Base-by-base conservation (phyloP, 2,797 vertebrate species). In the Sebastes reedi region DNA sequence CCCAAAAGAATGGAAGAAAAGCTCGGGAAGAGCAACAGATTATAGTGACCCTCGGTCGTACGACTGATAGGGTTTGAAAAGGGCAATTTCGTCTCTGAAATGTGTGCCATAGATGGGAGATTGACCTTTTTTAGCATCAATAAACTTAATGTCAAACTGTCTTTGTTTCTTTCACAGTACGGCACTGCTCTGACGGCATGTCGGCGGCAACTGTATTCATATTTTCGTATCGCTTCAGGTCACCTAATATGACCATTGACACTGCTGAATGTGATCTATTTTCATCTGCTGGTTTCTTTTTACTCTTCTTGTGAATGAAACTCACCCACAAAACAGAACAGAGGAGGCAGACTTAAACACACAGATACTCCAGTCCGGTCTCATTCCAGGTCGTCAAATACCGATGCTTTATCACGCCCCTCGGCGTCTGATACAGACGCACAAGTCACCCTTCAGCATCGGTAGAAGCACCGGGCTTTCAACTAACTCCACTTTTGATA, bases 341-440 rank as follows among this genome's bases (percentile, higher is more conserved):
- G 39, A 42, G 2, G 14, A 42, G 39, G 39, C 39, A 42, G 39
- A 42, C 36, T 14, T 5, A 39, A 39, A 39, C 5, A 39, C 39
- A 16, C 39, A 42, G 39, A 42, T 42, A 42, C 13, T 42, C 39
- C 39, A 16, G 14, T 16, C 39, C 14, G 6, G 34, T 42, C 39
- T 42, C 39, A 42, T 16, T 42, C 13, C 39, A 42, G 39, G 39
- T 42, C 39, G 14, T 42, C 39, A 42, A 16, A 42, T 42, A 42
- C 39, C 14, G 3, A 16, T 16, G 39, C 39, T 16, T 42, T 16
- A 42, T 42, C 39, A 42, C 14, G 39, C 39, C 14, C 14, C 14
- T 42, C 39, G 1, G 0, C 0, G 14, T 42, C 39, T 42, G 14
- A 0, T 42, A 14, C 6, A 16, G 39, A 14, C 14, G 6, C 39